Evolutionary conservation across 2,797 vertebrate genomes (phyloP).

Genomic region (Dryobates pubescens): DNA sequence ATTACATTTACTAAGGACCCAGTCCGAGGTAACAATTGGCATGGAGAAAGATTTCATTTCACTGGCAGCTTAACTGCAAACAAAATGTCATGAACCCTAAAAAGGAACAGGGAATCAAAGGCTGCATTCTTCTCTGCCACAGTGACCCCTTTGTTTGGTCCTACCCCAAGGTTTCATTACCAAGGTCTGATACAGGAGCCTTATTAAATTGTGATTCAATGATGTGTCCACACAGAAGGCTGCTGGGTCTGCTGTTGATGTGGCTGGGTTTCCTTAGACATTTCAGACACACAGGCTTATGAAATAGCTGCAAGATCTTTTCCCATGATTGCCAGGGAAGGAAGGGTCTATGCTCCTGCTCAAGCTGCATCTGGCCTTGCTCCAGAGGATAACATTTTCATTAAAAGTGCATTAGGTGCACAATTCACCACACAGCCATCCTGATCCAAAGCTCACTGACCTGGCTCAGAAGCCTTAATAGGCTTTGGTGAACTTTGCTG

Average conservation of each 20-base stretch:
- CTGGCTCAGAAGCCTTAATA: background rate
- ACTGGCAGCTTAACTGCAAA: conserved; percentile 36
- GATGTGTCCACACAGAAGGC: background rate
- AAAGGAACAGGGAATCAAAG: conserved; percentile 49
- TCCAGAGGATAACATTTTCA: conserved; percentile 70
- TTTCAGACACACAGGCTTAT: conserved; percentile 39
- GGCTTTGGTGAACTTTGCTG: conserved; percentile 26
- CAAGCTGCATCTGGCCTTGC: background rate
- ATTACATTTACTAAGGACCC: conserved; percentile 52
- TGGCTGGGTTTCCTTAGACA: conserved; percentile 41
- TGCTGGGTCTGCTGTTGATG: conserved; percentile 31
- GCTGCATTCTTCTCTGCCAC: conserved; percentile 65
- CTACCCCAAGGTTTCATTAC: conserved; percentile 62
- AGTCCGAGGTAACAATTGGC: conserved; percentile 61
- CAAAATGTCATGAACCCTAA: conserved; percentile 18
- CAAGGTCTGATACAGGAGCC: conserved; percentile 59
- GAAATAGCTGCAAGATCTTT: conserved; percentile 56
- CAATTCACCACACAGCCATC: background rate
- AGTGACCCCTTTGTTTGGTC: conserved; percentile 66
- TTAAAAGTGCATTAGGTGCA: conserved; percentile 62
- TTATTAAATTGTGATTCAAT: conserved; percentile 71
- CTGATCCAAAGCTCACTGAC: background rate
- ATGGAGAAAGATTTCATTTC: conserved; percentile 47
- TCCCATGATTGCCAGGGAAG: background rate
- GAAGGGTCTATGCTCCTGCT: conserved; percentile 33